Evolutionary conservation across 2,113 vertebrate genomes (phyloP).

Genomic region (Otolemur garnettii): DNA sequence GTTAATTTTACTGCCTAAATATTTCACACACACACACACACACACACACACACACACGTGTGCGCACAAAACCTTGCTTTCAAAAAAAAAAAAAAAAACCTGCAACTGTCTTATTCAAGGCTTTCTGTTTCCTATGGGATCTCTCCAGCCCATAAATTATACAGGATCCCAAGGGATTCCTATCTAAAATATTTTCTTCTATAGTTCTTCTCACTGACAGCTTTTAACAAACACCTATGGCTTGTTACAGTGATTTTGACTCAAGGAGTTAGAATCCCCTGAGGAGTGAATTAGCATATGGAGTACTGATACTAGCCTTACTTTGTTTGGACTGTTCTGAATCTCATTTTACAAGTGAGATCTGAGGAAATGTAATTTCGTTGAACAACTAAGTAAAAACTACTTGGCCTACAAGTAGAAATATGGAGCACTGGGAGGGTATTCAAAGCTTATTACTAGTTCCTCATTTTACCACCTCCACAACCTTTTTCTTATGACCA

Average conservation of each 20-base stretch:
- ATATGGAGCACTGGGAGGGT: conserved; percentile 16
- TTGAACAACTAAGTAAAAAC: conserved; percentile 33
- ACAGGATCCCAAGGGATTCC: not conserved
- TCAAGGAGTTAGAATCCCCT: not conserved
- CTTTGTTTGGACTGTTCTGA: conserved; percentile 1
- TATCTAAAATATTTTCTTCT: conserved; percentile 50
- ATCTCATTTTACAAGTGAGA: conserved; percentile 50
- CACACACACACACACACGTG: not conserved
- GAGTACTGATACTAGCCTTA: not conserved
- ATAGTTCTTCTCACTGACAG: not conserved
- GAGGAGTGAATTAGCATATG: not conserved
- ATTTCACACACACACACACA: not conserved
- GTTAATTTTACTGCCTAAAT: conserved; percentile 19
- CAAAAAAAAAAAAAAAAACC: not conserved
- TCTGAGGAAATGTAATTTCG: not conserved
- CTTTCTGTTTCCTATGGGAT: not conserved
- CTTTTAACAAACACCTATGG: not conserved
- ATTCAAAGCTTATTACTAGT: conserved; percentile 55
- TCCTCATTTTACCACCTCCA: not conserved
- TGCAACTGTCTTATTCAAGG: not conserved
- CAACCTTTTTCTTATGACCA: not conserved
- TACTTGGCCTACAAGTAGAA: not conserved
- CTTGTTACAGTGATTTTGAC: not conserved
- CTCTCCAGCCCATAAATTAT: conserved; percentile 26
- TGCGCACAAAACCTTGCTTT: not conserved